Percentiles rank a stretch among this genome's conserved stretches.
Evolutionary conservation across 2,888 invertebrate species (phyloP).

Genomic region (Rapana venosa): DNA sequence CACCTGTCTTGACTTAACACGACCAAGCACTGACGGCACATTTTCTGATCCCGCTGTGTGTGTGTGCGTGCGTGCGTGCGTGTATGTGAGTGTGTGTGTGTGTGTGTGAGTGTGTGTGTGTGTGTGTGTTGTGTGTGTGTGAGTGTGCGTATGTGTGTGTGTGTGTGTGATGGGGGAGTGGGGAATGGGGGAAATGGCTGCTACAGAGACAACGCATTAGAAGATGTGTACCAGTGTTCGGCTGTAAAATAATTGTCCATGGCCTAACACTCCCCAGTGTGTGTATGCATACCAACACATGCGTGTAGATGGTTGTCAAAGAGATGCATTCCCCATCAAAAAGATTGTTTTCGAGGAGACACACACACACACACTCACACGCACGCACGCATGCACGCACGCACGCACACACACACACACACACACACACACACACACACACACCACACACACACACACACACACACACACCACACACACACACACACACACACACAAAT

Average conservation of each 20-base stretch:
- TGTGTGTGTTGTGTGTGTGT: background rate
- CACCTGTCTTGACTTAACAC: too few species aligned
- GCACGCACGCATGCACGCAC: background rate
- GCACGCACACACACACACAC: background rate
- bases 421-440: constrained; percentile 9
- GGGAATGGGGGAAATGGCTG: background rate
- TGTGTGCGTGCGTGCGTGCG: background rate
- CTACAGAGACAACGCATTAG: background rate
- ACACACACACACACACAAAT: too few species aligned
- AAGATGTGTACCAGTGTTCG: background rate
- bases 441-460: background rate
- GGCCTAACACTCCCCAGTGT: background rate
- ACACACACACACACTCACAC: background rate
- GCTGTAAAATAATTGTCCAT: too few species aligned
- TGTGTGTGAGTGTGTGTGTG: background rate
- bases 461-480: too few species aligned
- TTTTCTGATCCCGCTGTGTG: background rate
- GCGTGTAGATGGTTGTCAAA: constrained; percentile 2
- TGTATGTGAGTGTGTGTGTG: background rate
- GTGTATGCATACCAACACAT: background rate
- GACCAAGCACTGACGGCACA: too few species aligned
- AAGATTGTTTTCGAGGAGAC: background rate
- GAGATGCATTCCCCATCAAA: too few species aligned
- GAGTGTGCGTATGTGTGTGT: background rate
- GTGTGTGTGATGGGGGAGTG: background rate